Evolutionary conservation across 2,797 vertebrate species (phyloP).

Genomic region (Antennarius maculatus): DNA sequence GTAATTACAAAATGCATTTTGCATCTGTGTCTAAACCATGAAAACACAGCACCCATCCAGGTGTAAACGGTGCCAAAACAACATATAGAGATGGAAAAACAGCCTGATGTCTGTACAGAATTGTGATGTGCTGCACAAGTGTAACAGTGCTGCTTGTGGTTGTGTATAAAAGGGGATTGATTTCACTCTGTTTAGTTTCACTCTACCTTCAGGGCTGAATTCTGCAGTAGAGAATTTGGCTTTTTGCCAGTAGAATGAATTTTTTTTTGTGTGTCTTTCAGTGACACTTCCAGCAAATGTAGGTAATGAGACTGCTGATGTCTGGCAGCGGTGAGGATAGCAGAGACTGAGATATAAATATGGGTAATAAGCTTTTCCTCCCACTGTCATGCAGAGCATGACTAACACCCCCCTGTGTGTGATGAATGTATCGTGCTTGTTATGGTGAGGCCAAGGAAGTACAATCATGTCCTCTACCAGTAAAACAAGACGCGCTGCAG

Average conservation of each 20-base stretch:
- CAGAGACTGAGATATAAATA: conserved; percentile 35
- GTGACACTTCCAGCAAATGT: conserved; percentile 31
- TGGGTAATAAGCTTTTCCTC: conserved; percentile 45
- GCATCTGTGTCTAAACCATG: no score
- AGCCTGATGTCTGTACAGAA: no score
- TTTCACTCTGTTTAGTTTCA: conserved; percentile 41
- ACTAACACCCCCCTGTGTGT: conserved; percentile 15
- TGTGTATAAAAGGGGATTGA: conserved; percentile 23
- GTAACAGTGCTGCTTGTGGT: conserved; percentile 6
- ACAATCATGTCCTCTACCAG: neutral
- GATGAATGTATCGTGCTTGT: conserved; percentile 12
- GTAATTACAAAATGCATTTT: no score
- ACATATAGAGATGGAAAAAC: no score
- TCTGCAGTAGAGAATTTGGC: conserved; percentile 70
- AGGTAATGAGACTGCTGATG: conserved; percentile 48
- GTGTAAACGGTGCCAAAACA: no score
- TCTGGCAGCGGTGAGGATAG: conserved; percentile 17
- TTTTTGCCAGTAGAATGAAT: conserved; percentile 55
- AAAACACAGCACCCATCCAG: no score
- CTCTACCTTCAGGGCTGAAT: conserved; percentile 70
- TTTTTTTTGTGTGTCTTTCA: conserved; percentile 1
- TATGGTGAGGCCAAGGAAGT: neutral
- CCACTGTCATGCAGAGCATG: conserved; percentile 37
- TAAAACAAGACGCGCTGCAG: conserved; percentile 1
- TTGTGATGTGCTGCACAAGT: no score